Evolutionary conservation across 30 jellyfish, hydroid and myxozoan species (phyloP).

Genomic region (Pelagia noctiluca): DNA sequence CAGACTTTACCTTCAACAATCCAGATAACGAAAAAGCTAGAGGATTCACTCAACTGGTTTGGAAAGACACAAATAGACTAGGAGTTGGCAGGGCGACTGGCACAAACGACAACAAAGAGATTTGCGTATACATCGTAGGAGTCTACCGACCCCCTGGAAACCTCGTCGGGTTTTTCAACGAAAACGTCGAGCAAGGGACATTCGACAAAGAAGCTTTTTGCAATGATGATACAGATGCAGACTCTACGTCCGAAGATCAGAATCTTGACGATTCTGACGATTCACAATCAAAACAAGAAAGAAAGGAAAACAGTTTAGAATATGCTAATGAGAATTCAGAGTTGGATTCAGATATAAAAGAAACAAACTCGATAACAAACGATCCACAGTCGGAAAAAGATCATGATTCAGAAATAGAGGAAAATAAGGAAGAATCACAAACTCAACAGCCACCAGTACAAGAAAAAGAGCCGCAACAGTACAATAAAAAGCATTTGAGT

Average conservation of each 20-base stretch:
- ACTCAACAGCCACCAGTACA: no score
- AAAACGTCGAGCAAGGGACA: slow-evolving; percentile 75
- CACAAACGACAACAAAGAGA: slow-evolving; percentile 51
- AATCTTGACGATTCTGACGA: slow-evolving; percentile 12
- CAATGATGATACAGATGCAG: slow-evolving; percentile 43
- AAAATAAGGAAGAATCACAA: no score
- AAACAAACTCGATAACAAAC: no score
- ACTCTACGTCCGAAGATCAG: slow-evolving; percentile 6
- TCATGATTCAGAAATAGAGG: no score
- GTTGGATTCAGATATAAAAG: no score
- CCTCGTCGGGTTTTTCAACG: slow-evolving; percentile 72
- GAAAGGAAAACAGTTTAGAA: no score
- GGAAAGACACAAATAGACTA: slow-evolving; percentile 82
- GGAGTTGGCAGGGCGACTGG: slow-evolving; percentile 95
- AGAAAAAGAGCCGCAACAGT: no score
- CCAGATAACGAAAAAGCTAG: slow-evolving; percentile 68
- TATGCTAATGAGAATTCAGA: no score
- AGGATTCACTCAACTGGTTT: slow-evolving; percentile 95
- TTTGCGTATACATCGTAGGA: slow-evolving; percentile 92
- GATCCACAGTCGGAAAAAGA: no score
- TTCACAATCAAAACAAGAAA: neutral
- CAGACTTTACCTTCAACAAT: slow-evolving; percentile 67
- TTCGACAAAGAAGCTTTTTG: slow-evolving; percentile 64
- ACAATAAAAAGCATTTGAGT: no score
- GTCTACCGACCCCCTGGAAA: slow-evolving; percentile 95